Evolutionary conservation across 2,797 vertebrate genomes (phyloP), one percentile per base, ranked within the genome.

Genomic region (Eulemur mongoz): DNA sequence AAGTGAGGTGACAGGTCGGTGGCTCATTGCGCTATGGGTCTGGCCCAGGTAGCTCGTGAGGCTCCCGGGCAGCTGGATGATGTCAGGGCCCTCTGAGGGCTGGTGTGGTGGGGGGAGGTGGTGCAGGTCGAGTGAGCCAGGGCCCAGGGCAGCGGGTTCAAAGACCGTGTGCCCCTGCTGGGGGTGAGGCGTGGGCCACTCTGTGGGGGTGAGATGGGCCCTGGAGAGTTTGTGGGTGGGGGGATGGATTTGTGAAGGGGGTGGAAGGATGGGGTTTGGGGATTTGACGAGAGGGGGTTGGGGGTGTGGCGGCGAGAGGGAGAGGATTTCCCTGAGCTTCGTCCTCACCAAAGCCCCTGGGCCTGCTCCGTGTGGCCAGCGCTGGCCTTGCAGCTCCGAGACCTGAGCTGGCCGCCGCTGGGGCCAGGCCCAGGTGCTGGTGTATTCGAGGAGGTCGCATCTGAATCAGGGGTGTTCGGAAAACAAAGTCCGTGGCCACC

Each of bases 351-450:
- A 20, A 45, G 27, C 57, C 50, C 38, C 50, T 22, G n/a, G 57
- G 30, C 35, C 27, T 0, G 12, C 18, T 35, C 30, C 0, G 1
- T 61, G 79, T 7, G 48, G 32, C 57, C 0, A 1, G 30, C 25
- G 0, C 8, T 0, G 9, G 35, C 2, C 2, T 11, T 0, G 4
- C 40, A 40, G 32, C 38, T 50, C 3, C 63, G n/a, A 22, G 61
- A 17, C 12, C 3, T 5, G 54, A 2, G 27, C 2, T 12, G 9
- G 35, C 2, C 2, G 0, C 5, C 0, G 0, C 3, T 13, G 32
- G 54, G 54, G 17, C 27, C 45, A 30, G 11, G 20, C n/a, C 27
- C 40, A 22, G 57, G 57, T 12, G 45, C 23, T 20, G 5, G 7
- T 6, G 30, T 50, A 4, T 54, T 35, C 50, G 18, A 40, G 52